Evolutionary conservation across 2,797 vertebrate genomes (phyloP), one percentile per base, ranked within the genome.

Genomic region (Rhinella marina): DNA sequence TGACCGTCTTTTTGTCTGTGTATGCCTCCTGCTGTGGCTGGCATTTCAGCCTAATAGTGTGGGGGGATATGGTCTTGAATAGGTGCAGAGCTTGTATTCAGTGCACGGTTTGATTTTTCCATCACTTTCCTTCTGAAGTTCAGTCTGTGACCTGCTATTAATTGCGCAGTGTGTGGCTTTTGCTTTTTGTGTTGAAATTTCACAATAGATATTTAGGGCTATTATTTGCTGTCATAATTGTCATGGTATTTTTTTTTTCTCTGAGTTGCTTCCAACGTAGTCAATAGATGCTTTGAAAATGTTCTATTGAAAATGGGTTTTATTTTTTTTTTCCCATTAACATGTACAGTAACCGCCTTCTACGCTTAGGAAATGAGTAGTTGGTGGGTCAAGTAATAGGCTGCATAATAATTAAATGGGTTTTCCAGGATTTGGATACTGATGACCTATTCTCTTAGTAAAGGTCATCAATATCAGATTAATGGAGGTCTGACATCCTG

Each of bases 121-220:
- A 66, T 85, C 68, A 76, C 57, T 61, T 48, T 73, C 54, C 52
- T 81, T 88, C 57, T 86, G 86, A 89, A 89, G 88, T 89, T 89
- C 88, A 89, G 61, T 11, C 27, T 27, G 77, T 88, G 68, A 86
- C 87, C 87, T 88, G 83, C 41, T 81, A 85, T 85, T 88, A 85
- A 77, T 76, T 82, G 57, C 78, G 7, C 78, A 64, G 87, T 81
- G 66, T 76, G 83, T 16, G 50, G 81, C 23, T 66, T 27, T 13
- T 13, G n/a, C 32, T 57, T 82, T 87, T 80, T 87, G 77, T 75
- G 27, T 64, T 10, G 4, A 54, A 88, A 61, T 70, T 76, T 82
- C 32, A 75, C 57, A 82, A 87, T 66, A 81, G 78, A 72, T 82
- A 70, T 84, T 61, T 72, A 66, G 32, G 70, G 16, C 83, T 76